Percentiles rank a stretch among this genome's conserved stretches.
Conservation (phyloP, 2,888 invertebrate species). For the Anodontia alba region DNA sequence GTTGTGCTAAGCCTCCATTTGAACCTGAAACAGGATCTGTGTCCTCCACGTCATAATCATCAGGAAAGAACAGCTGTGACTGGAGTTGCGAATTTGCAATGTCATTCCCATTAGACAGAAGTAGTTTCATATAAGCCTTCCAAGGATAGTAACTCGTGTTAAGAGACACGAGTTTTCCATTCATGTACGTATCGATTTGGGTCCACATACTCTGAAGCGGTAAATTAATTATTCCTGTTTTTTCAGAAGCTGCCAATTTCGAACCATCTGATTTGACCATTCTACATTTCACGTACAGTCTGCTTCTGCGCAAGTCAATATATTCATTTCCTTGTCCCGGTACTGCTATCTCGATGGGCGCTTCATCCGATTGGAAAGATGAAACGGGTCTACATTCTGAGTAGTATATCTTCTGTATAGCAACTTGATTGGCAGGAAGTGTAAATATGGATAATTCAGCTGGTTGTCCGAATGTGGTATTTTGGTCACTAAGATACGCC, state of each 20-base stretch:
- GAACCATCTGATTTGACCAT: constrained; percentile 30
- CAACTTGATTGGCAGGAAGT: constrained; percentile 25
- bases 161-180: constrained; percentile 31
- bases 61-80: constrained; percentile 18
- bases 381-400: constrained; percentile 33
- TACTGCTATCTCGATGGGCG: constrained; percentile 25
- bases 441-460: constrained; percentile 25
- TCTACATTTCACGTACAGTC: constrained; percentile 27
- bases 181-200: constrained; percentile 40
- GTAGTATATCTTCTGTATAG: constrained; percentile 30
- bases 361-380: constrained; percentile 2
- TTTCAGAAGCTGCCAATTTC: constrained; percentile 14
- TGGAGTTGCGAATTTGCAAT: constrained; percentile 24
- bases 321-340: constrained; percentile 36
- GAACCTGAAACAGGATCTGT: not conserved
- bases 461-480: not conserved
- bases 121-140: constrained; percentile 36
- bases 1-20: constrained; percentile 22
- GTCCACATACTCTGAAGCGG: constrained; percentile 36
- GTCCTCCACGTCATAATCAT: constrained; percentile 23
- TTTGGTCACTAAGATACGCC: no score
- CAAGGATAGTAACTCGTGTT: constrained; percentile 34
- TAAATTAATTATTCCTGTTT: constrained; percentile 23
- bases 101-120: constrained; percentile 21
- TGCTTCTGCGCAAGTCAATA: constrained; percentile 30